Evolutionary conservation across 2,888 invertebrate genomes (phyloP).

Genomic region (Volucella inflata): DNA sequence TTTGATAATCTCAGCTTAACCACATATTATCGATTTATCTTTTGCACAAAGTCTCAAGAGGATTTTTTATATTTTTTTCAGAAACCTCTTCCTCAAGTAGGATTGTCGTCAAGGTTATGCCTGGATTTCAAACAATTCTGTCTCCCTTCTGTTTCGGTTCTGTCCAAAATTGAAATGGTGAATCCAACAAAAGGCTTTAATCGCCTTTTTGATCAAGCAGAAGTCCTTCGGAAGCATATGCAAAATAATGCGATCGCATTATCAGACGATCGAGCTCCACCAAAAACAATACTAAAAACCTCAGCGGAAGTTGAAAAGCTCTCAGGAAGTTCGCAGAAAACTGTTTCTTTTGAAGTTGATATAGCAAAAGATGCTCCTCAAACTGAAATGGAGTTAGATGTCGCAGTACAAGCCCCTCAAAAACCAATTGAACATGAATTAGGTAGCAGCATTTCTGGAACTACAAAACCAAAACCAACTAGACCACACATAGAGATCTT

Average conservation of each 20-base stretch:
- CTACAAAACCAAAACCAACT: not conserved
- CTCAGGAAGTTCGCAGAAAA: constrained; percentile 14
- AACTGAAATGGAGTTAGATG: not conserved
- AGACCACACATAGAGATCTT: constrained; percentile 3
- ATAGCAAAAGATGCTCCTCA: not conserved
- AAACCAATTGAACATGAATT: constrained; percentile 2
- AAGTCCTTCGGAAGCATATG: constrained; percentile 55
- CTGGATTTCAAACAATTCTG: constrained; percentile 33
- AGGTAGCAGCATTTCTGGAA: not conserved
- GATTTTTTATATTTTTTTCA: constrained; percentile 3
- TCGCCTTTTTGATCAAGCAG: constrained; percentile 61
- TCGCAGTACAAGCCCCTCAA: not conserved
- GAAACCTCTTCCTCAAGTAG: not conserved
- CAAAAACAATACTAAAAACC: not conserved
- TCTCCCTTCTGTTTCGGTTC: not conserved
- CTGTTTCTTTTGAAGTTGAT: constrained; percentile 42
- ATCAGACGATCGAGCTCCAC: not conserved
- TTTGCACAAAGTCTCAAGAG: not conserved
- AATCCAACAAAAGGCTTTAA: constrained; percentile 23
- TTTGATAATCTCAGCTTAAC: too few relatives aligned
- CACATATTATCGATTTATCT: not conserved
- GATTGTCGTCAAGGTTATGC: constrained; percentile 41
- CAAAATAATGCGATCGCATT: not conserved
- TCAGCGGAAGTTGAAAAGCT: not conserved
- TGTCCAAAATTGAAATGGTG: constrained; percentile 5